Conservation (phyloP, 2,797 vertebrate genomes). For the Alca torda region DNA sequence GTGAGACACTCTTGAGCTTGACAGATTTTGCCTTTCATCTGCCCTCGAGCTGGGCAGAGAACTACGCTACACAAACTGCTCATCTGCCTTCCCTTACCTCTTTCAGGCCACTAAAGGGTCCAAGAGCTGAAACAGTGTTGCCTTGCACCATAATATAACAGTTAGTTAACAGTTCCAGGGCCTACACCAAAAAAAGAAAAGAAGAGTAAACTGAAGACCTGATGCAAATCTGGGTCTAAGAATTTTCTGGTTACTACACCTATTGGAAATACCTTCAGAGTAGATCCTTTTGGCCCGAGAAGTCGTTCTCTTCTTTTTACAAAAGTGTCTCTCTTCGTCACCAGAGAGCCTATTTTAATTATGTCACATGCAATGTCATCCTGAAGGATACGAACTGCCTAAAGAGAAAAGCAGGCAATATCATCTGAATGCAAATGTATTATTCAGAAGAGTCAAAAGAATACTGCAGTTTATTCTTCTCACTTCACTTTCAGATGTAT, state of each 20-base stretch:
- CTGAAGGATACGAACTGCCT: constrained; percentile 93
- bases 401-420: neutral
- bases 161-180: constrained; percentile 90
- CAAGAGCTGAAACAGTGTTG: constrained; percentile 93
- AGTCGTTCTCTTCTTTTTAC: constrained; percentile 93
- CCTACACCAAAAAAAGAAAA: constrained; percentile 73
- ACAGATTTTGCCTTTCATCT: rapidly evolving
- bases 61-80: neutral
- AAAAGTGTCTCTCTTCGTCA: constrained; percentile 93
- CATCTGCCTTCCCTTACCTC: constrained; percentile 79
- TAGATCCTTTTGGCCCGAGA: constrained; percentile 96
- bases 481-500: neutral
- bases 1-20: rapidly evolving
- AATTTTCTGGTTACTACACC: neutral
- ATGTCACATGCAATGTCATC: constrained; percentile 96
- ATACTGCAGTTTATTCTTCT: neutral
- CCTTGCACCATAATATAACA: constrained; percentile 98
- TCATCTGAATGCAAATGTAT: neutral
- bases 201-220: neutral
- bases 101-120: constrained; percentile 90
- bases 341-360: constrained; percentile 92
- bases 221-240: neutral
- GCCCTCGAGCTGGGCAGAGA: rapidly evolving
- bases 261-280: constrained; percentile 83
- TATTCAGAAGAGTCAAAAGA: neutral